Evolutionary conservation across 2,888 invertebrate species (phyloP).

Genomic region (Helleia helle): DNA sequence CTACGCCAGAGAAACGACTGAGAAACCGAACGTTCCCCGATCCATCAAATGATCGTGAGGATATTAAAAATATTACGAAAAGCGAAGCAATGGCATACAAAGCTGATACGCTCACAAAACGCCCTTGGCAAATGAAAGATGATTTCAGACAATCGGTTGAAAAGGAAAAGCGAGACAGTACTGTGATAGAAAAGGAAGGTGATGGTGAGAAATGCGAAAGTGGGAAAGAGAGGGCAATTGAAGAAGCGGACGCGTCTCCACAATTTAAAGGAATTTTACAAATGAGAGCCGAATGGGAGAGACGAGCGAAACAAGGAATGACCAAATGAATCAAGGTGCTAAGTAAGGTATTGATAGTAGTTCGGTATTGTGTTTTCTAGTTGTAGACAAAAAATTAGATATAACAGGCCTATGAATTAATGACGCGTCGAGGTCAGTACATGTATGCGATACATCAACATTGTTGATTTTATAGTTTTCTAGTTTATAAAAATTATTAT

Average conservation of each 20-base stretch:
- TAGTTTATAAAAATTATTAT: conserved; percentile 7
- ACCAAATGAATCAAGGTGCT: conserved; percentile 72
- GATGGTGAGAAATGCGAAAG: conserved; percentile 44
- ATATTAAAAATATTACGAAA: conserved; percentile 56
- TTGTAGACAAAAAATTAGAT: conserved; percentile 10
- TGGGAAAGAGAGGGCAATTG: conserved; percentile 35
- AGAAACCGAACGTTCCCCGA: conserved; percentile 68
- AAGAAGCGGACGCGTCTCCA: conserved; percentile 56
- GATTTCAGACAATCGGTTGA: conserved; percentile 51
- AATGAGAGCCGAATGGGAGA: conserved; percentile 85
- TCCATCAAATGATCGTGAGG: conserved; percentile 61
- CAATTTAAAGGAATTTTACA: conserved; percentile 83
- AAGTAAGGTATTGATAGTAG: conserved; percentile 34
- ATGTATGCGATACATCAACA: conserved; percentile 11
- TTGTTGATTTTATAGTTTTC: conserved; percentile 11
- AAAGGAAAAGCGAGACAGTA: conserved; percentile 50
- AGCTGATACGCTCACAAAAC: conserved; percentile 58
- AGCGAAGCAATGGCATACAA: conserved; percentile 54
- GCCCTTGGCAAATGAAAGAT: conserved; percentile 56
- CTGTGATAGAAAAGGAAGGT: conserved; percentile 58
- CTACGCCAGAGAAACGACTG: conserved; percentile 63
- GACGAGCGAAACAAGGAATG: conserved; percentile 81
- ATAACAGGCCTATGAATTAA: conserved; percentile 4
- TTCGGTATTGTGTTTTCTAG: conserved; percentile 16
- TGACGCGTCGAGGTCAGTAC: neutral